A percentile compares a stretch with the other conserved stretches of the same genome.
phyloP scores from a whole-genome alignment of 2,113 vertebrate species.

The Grammomys surdaster region DNA sequence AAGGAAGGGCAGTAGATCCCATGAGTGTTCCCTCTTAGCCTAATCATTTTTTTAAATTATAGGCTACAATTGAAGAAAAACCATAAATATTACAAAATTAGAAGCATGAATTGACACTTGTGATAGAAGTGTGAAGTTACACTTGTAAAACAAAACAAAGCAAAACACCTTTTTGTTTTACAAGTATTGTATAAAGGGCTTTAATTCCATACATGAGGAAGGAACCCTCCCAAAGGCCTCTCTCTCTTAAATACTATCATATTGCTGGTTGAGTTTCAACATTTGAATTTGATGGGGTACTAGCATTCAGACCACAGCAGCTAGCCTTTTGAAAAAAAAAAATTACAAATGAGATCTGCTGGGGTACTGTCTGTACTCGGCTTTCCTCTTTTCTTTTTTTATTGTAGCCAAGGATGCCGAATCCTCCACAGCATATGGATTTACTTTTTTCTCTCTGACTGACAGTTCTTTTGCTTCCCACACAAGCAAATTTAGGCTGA shows the following conservation, averaged over 20 bases:
- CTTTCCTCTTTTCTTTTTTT: background rate
- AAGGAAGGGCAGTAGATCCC: background rate
- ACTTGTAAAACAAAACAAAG: no score
- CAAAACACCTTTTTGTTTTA: no score
- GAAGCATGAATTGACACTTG: no score
- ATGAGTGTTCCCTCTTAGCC: no score
- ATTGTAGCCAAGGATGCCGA: conserved; percentile 52
- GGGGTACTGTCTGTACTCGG: conserved; percentile 28
- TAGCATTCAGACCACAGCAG: background rate
- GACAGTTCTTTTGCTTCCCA: conserved; percentile 78
- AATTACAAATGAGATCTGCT: background rate
- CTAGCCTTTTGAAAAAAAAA: conserved; percentile 40
- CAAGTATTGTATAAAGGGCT: background rate
- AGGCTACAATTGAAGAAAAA: no score
- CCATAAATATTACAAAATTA: no score
- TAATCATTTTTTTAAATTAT: no score
- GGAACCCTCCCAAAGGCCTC: background rate
- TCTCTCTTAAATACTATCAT: conserved; percentile 6
- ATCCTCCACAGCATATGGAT: conserved; percentile 77
- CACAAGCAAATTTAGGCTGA: conserved; percentile 78
- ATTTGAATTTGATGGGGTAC: background rate
- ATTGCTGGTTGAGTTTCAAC: conserved; percentile 9
- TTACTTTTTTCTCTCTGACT: conserved; percentile 75
- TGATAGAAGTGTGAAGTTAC: no score
- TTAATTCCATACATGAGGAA: background rate